phyloP scores from a whole-genome alignment of 1,140 invertebrate genomes.

The Eulimnadia texana region DNA sequence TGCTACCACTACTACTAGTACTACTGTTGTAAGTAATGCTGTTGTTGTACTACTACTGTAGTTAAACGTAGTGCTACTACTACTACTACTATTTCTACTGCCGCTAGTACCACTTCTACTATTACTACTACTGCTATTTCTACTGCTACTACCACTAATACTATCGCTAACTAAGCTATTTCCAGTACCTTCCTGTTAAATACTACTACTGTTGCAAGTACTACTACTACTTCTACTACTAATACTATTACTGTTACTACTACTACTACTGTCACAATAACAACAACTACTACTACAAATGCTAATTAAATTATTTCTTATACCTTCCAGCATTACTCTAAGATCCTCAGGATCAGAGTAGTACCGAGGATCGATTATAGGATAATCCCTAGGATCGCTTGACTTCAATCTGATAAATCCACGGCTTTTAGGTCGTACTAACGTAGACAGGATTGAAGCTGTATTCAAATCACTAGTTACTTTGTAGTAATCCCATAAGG shows the following conservation, averaged over 20 bases:
- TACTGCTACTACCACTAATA: too few species aligned
- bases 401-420: conserved; percentile 21
- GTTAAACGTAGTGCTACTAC: background rate
- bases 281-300: background rate
- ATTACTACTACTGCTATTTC: too few species aligned
- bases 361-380: conserved; percentile 24
- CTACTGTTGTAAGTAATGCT: too few species aligned
- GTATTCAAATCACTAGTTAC: background rate
- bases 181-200: conserved; percentile 8
- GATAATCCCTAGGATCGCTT: conserved; percentile 19
- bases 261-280: background rate
- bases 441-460: conserved; percentile 27
- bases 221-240: background rate
- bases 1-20: too few species aligned
- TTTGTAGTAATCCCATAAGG: conserved; percentile 2
- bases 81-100: too few species aligned
- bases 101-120: too few species aligned
- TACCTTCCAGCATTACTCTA: conserved; percentile 14
- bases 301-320: background rate
- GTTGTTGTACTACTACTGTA: background rate
- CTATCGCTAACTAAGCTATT: background rate
- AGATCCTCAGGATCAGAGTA: conserved; percentile 22
- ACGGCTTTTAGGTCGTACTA: conserved; percentile 22
- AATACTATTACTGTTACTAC: background rate
- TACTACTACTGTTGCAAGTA: background rate